A percentile compares a stretch with the other conserved stretches of the same genome.
These are phyloP conservation scores for Catharus fuscescens DNA, from an alignment of 2,113 vertebrate genomes.

Conservation along the genomic window DNA sequence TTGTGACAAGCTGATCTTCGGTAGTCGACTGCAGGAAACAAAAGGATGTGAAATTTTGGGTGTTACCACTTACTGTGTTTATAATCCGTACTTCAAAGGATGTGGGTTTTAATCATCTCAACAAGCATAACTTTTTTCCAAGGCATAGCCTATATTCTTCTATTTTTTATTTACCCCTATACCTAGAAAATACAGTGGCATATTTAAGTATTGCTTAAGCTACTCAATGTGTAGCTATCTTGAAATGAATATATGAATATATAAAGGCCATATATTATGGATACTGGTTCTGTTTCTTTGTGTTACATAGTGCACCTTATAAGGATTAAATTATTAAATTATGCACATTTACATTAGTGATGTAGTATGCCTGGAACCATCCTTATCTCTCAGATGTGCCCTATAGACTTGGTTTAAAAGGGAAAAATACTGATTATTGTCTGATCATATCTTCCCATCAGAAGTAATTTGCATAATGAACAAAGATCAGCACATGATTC, in stretches of 20 bases:
- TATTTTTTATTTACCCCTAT: neutral
- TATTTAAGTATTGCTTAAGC: neutral
- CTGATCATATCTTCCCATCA: neutral
- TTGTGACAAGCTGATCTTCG: neutral
- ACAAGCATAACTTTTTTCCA: neutral
- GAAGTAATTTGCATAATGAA: slow-evolving; percentile 47
- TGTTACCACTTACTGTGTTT: neutral
- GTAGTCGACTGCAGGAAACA: neutral
- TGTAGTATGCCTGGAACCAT: neutral
- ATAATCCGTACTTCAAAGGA: neutral
- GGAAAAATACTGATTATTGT: slow-evolving; percentile 6
- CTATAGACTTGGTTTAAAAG: neutral
- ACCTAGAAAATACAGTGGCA: neutral
- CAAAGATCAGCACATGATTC: neutral
- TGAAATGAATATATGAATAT: slow-evolving; percentile 28
- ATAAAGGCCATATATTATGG: neutral
- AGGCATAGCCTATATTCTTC: neutral
- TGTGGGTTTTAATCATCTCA: neutral
- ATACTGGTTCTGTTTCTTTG: slow-evolving; percentile 9
- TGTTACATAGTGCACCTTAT: neutral
- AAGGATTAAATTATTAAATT: slow-evolving; percentile 44
- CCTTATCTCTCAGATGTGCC: neutral
- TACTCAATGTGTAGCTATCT: neutral
- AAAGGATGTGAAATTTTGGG: neutral
- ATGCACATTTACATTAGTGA: neutral